Evolutionary conservation across 1,140 invertebrate species (phyloP), one percentile per base, ranked within the genome.

Genomic region (Hirudo medicinalis): DNA sequence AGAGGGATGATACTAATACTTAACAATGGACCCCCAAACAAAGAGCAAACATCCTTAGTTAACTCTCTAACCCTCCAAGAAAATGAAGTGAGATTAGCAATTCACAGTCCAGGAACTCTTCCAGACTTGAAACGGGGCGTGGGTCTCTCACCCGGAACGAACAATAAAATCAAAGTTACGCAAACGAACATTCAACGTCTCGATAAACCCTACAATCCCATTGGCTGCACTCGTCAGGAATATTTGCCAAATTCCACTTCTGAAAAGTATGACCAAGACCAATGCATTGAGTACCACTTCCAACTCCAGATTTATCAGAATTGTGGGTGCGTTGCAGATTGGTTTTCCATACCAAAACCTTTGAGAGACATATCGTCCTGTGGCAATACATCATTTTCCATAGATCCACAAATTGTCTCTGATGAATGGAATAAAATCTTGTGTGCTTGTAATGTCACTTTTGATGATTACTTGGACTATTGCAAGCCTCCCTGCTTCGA

Each of bases 21-120:
- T 5, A 57, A 57, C 25, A 25, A n/a, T 57, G 54, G 54, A 20
- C 54, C 54, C 20, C 54, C 54, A 20, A 57, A 9, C 9, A 9
- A n/a, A 20, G 25, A n/a, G 20, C 54, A 20, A 57, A n/a, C 9
- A 57, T 5, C 25, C 25, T 57, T n/a, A 3, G 9, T 2, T n/a
- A n/a, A 20, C 54, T 57, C 54, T n/a, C 54, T 57, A 4, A 57
- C 54, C 20, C 5, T 20, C 2, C 54, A 57, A 57, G 54, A 20
- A 25, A 57, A 25, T n/a, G 54, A 9, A 57, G 54, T 57, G 54
- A 20, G 25, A 25, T 5, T 57, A 25, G 2, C 20, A 5, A 25
- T 57, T 20, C 54, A 57, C 54, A 57, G 54, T 57, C 54, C 54
- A n/a, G 54, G 54, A 57, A 57, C 54, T 25, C 54, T 9, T 57